These are phyloP conservation scores for Serripes groenlandicus DNA, from an alignment of 2,888 invertebrate species.

Conservation along the genomic window DNA sequence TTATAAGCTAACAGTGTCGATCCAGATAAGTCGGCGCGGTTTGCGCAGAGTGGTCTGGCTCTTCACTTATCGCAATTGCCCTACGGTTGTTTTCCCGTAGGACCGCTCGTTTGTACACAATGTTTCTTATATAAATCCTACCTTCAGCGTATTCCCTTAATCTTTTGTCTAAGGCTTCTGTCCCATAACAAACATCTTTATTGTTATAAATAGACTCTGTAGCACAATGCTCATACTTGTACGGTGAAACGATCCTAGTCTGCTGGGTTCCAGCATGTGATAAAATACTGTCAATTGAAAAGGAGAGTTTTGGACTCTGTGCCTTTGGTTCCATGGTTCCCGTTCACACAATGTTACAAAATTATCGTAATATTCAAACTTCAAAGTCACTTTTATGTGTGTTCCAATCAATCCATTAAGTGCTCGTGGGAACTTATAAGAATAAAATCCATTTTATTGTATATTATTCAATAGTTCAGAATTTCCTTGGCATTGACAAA, in stretches of 20 bases:
- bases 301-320: slow-evolving; percentile 27
- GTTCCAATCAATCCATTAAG: no score
- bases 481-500: no score
- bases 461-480: no score
- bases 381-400: slow-evolving; percentile 1
- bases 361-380: not conserved
- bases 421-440: no score
- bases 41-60: no score
- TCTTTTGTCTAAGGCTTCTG: slow-evolving; percentile 36
- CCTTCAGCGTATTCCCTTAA: slow-evolving; percentile 21
- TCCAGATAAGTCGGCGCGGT: no score
- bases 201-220: not conserved
- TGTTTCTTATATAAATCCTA: no score
- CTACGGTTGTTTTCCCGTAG: no score
- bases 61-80: no score
- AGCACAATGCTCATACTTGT: not conserved
- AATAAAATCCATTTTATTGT: no score
- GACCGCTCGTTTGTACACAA: no score
- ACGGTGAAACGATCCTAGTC: not conserved
- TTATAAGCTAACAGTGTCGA: no score
- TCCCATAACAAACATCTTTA: slow-evolving; percentile 31
- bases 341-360: not conserved
- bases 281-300: slow-evolving; percentile 66
- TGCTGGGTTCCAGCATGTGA: slow-evolving; percentile 16
- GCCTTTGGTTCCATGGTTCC: slow-evolving; percentile 29